These are phyloP conservation scores for Dreissena polymorpha DNA, from an alignment of 1,140 invertebrate species.

Conservation along the genomic window DNA sequence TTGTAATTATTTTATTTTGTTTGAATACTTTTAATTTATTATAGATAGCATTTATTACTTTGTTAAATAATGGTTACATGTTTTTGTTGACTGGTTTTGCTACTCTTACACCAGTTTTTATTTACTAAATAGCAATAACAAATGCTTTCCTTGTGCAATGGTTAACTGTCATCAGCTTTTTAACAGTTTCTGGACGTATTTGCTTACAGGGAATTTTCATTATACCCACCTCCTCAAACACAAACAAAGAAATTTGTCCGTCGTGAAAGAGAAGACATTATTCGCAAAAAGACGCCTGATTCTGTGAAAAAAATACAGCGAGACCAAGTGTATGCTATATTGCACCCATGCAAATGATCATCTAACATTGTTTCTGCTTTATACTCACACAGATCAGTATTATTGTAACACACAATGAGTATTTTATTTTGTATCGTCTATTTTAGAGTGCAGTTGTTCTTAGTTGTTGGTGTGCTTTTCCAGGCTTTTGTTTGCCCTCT, in stretches of 20 bases:
- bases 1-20: too few relatives aligned
- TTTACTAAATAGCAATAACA: not conserved
- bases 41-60: too few relatives aligned
- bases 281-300: constrained; percentile 63
- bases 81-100: too few relatives aligned
- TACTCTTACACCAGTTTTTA: too few relatives aligned
- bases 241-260: constrained; percentile 29
- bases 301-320: constrained; percentile 64
- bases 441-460: too few relatives aligned
- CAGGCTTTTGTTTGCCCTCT: too few relatives aligned
- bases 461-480: too few relatives aligned
- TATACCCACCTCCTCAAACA: constrained; percentile 36
- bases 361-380: constrained; percentile 8
- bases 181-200: not conserved
- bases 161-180: not conserved
- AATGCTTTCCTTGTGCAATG: not conserved
- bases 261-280: constrained; percentile 48
- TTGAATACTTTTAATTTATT: too few relatives aligned
- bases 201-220: constrained; percentile 45
- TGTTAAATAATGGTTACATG: too few relatives aligned
- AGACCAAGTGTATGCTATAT: constrained; percentile 68
- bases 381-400: constrained; percentile 51
- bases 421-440: too few relatives aligned
- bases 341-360: constrained; percentile 68
- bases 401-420: constrained; percentile 6